These are phyloP conservation scores for Pristis pectinata DNA, from an alignment of 2,797 vertebrate genomes.

Conservation along the genomic window DNA sequence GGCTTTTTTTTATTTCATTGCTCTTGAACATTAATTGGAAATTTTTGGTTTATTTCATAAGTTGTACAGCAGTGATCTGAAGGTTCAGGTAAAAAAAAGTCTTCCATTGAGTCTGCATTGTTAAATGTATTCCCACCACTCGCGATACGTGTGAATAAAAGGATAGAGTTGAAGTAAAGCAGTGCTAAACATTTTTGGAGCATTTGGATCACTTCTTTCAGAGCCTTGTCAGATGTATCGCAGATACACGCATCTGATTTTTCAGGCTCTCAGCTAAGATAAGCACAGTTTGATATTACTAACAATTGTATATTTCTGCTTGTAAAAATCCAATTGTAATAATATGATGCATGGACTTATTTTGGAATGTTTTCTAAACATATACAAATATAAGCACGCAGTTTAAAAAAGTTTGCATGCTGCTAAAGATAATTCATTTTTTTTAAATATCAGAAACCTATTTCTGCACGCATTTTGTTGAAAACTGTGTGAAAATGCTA, in stretches of 20 bases:
- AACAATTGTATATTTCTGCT: background rate
- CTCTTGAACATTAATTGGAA: background rate
- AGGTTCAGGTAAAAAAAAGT: background rate
- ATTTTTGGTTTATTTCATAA: background rate
- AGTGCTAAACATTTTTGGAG: background rate
- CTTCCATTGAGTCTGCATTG: background rate
- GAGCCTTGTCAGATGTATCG: constrained; percentile 24
- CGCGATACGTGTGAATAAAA: constrained; percentile 29
- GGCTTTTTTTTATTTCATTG: background rate
- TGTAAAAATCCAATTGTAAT: background rate
- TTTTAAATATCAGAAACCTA: background rate
- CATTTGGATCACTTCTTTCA: constrained; percentile 14
- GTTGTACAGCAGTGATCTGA: background rate
- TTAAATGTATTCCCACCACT: constrained; percentile 30
- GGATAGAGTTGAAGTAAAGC: constrained; percentile 8
- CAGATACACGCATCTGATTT: constrained; percentile 5
- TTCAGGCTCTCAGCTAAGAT: constrained; percentile 17
- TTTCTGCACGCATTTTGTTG: constrained; percentile 8
- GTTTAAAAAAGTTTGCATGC: background rate
- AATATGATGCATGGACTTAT: background rate
- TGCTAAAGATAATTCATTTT: background rate
- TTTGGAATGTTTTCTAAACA: background rate
- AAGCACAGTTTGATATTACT: constrained; percentile 1
- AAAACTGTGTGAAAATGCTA: background rate
- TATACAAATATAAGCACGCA: background rate